Base-by-base conservation (phyloP, 2,888 invertebrate genomes). In the Tiliacea citrago region DNA sequence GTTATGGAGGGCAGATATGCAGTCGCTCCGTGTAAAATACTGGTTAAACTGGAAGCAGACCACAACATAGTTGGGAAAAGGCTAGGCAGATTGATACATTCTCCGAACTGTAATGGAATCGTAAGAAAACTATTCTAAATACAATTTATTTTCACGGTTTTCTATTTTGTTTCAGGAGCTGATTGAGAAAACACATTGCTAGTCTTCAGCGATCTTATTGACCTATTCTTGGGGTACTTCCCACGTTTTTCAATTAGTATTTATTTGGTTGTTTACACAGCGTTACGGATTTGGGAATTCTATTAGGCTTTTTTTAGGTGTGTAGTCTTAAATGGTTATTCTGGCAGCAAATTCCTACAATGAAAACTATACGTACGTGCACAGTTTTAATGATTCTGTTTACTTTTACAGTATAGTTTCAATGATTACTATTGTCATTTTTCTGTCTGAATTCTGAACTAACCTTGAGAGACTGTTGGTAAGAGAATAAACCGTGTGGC, bases 111-210 rank as follows among this genome's bases (percentile, higher is more conserved):
- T 45, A 62, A 35, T 7, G n/a, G 13, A 79, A 63, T 72, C 18
- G 45, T 53, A 81, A 75, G 39, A 60, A 55, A 78, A 78, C 45
- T 62, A n/a, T 39, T 21, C 12, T 24, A 35, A 58, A 58, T 58
- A 77, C 24, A 47, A 68, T 79, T 62, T 47, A 12, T 53, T 77
- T 77, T 51, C 35, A 68, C n/a, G 24, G 53, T 61, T 57, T 78
- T 80, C 12, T 66, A 60, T 62, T 68, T 61, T 58, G 39, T 80
- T 81, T 80, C 63, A 24, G 62, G 66, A 67, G 55, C 57, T 39
- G 76, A 77, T 77, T 29, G n/a, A 68, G 24, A 57, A 82, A 79
- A 79, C 62, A 62, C 45, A 66, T 68, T 82, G 58, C 24, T 62
- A 51, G 55, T 42, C 49, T 73, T n/a, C 67, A 60, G 42, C 65